These are phyloP conservation scores for Cynaeus angustus DNA, from an alignment of 2,888 invertebrate genomes.

Conservation along the genomic window DNA sequence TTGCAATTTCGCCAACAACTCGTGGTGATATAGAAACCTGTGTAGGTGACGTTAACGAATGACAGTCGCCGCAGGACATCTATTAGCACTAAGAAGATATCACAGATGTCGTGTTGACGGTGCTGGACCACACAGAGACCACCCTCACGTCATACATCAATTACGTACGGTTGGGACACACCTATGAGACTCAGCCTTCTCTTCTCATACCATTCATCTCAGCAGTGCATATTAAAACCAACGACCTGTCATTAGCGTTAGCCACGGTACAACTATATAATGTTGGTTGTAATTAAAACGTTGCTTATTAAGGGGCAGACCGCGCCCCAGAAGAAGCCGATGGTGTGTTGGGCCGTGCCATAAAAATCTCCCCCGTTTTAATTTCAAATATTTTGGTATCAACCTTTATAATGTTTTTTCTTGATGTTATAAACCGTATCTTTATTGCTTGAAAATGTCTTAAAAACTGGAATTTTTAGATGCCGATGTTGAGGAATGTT, in stretches of 20 bases:
- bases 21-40: background rate
- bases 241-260: conserved; percentile 48
- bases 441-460: background rate
- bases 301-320: conserved; percentile 36
- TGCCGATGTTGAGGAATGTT: background rate
- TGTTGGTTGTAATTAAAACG: conserved; percentile 44
- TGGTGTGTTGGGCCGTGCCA: background rate
- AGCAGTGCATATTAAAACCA: conserved; percentile 43
- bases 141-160: conserved; percentile 48
- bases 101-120: conserved; percentile 43
- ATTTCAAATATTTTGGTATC: conserved; percentile 16
- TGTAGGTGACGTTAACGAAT: conserved; percentile 40
- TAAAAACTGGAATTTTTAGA: background rate
- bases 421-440: conserved; percentile 1
- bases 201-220: conserved; percentile 39
- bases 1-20: no score
- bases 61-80: conserved; percentile 33
- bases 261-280: conserved; percentile 47
- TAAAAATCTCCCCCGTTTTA: conserved; percentile 18
- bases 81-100: conserved; percentile 45
- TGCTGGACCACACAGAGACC: conserved; percentile 49
- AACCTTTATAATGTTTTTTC: background rate
- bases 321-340: conserved; percentile 19
- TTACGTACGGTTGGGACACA: conserved; percentile 38
- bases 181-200: conserved; percentile 22